Percentiles rank a stretch among this genome's conserved stretches.
Evolutionary conservation across 2,797 vertebrate species (phyloP).

Genomic region (Chaetodon trifasciatus): DNA sequence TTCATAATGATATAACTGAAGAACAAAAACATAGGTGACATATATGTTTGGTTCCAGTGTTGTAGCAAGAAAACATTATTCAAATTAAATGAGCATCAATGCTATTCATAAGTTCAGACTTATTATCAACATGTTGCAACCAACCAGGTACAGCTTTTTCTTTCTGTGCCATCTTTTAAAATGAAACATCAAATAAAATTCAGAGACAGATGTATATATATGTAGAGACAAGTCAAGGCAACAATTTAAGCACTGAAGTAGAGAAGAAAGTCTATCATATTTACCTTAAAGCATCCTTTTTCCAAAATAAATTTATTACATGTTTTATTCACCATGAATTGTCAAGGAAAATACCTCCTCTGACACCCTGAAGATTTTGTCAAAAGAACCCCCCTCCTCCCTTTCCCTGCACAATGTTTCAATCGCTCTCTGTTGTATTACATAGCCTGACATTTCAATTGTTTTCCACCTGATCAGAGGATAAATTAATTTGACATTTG

Average conservation of each 20-base stretch:
- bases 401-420: slow-evolving; percentile 18
- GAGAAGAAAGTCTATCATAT: slow-evolving; percentile 1
- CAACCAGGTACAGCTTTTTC: neutral
- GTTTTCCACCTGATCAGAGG: slow-evolving; percentile 81
- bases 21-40: slow-evolving; percentile 26
- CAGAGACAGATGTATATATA: neutral
- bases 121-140: slow-evolving; percentile 11
- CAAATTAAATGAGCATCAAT: slow-evolving; percentile 28
- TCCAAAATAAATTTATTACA: slow-evolving; percentile 9
- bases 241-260: slow-evolving; percentile 8
- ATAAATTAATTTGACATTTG: slow-evolving; percentile 85
- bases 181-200: slow-evolving; percentile 26
- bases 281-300: slow-evolving; percentile 19
- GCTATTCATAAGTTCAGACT: slow-evolving; percentile 9
- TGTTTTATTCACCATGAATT: neutral
- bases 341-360: slow-evolving; percentile 17
- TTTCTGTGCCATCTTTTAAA: slow-evolving; percentile 2
- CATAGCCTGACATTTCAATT: slow-evolving; percentile 78
- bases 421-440: slow-evolving; percentile 59
- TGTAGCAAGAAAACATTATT: slow-evolving; percentile 19
- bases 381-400: slow-evolving; percentile 11
- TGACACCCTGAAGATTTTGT: slow-evolving; percentile 19
- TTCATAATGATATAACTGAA: slow-evolving; percentile 4
- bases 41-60: slow-evolving; percentile 43
- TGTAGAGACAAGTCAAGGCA: neutral